phyloP scores from a whole-genome alignment of 2,113 vertebrate genomes.

The Himantopus leucocephalus region DNA sequence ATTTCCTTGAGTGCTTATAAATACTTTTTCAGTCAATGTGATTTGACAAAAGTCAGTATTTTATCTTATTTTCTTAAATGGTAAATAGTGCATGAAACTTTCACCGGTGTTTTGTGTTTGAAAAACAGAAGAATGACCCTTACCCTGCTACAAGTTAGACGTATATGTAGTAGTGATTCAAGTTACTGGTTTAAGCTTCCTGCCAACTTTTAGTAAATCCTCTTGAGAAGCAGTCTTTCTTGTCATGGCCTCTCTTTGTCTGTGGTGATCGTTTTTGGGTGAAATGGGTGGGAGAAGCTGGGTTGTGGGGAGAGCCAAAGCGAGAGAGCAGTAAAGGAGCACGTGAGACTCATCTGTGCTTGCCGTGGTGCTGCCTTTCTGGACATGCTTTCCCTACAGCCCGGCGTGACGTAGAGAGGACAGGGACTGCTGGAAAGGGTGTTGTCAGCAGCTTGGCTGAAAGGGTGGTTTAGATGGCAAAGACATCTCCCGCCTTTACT shows the following conservation, averaged over 20 bases:
- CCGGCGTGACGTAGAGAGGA: accelerated
- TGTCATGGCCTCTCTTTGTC: too few relatives aligned
- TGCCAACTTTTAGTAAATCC: neutral
- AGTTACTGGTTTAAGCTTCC: neutral
- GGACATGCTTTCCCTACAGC: neutral
- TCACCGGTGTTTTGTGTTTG: neutral
- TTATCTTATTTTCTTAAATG: neutral
- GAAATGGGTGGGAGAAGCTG: neutral
- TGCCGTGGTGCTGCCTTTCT: neutral
- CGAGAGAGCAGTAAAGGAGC: neutral
- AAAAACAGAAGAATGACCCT: neutral
- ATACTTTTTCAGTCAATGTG: neutral
- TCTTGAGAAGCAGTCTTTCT: neutral
- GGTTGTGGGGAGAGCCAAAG: neutral
- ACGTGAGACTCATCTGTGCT: neutral
- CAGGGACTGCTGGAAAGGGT: neutral
- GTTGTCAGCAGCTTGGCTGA: neutral
- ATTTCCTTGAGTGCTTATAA: neutral
- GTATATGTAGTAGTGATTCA: neutral
- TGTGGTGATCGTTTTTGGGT: neutral
- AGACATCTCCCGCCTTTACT: accelerated
- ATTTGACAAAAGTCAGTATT: neutral
- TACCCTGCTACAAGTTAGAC: neutral
- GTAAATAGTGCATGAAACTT: neutral
- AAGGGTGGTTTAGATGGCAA: accelerated